These are phyloP conservation scores for Forficula auricularia DNA, from an alignment of 1,140 invertebrate genomes.

Conservation along the genomic window DNA sequence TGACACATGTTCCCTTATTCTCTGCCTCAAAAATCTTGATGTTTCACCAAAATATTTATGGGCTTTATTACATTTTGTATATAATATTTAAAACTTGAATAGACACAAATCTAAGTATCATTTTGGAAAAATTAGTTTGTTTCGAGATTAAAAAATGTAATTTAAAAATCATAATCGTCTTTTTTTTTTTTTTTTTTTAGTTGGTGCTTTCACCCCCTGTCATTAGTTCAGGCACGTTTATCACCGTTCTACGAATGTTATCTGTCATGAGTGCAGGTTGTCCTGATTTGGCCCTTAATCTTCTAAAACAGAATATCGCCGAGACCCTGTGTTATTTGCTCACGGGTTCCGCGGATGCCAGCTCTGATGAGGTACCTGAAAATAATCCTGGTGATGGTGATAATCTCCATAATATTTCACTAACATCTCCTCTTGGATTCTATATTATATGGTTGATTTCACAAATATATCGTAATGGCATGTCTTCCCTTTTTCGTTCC, in stretches of 20 bases:
- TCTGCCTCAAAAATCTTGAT: too few relatives aligned
- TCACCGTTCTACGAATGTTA: constrained; percentile 86
- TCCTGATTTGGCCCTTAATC: constrained; percentile 74
- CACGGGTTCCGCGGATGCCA: constrained; percentile 57
- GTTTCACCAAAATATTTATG: too few relatives aligned
- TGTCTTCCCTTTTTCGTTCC: neutral
- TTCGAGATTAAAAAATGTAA: too few relatives aligned
- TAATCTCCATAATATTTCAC: neutral
- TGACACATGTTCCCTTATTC: too few relatives aligned
- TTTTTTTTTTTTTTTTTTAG: constrained; percentile 33
- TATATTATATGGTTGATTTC: neutral
- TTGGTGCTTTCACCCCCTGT: constrained; percentile 82
- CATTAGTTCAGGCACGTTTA: constrained; percentile 85
- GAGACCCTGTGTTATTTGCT: constrained; percentile 83
- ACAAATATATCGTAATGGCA: neutral
- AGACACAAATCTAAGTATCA: neutral
- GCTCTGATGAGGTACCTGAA: constrained; percentile 22
- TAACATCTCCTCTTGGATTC: neutral
- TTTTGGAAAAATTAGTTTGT: neutral
- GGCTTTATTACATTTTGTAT: too few relatives aligned
- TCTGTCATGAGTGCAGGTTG: constrained; percentile 88
- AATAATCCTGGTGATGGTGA: neutral
- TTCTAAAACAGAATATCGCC: constrained; percentile 87
- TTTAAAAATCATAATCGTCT: too few relatives aligned
- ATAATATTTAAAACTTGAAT: too few relatives aligned